phyloP scores from a whole-genome alignment of 2,888 invertebrate species.

The Helleia helle region DNA sequence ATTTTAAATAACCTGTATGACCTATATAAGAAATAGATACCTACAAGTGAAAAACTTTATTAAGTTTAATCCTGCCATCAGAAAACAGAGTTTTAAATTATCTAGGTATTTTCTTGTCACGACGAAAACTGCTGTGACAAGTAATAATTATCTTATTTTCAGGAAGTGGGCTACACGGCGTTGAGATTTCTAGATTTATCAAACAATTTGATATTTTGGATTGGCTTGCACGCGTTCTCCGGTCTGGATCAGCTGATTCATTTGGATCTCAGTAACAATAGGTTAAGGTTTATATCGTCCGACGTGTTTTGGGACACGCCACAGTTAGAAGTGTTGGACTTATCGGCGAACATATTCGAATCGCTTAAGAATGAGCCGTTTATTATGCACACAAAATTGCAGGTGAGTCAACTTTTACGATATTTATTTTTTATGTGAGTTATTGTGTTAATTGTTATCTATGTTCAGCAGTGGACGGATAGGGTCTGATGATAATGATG shows the following conservation, averaged over 20 bases:
- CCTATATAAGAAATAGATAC: too few species aligned
- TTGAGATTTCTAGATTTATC: conserved; percentile 68
- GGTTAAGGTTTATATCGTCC: conserved; percentile 69
- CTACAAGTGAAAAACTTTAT: too few species aligned
- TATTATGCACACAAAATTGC: conserved; percentile 66
- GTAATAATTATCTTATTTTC: too few species aligned
- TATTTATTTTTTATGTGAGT: not conserved
- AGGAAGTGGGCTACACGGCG: conserved; percentile 63
- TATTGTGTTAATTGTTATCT: too few species aligned
- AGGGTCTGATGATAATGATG: too few species aligned
- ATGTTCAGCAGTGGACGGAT: too few species aligned
- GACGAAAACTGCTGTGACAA: too few species aligned
- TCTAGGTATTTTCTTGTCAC: too few species aligned
- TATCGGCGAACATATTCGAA: conserved; percentile 77
- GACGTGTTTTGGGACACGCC: conserved; percentile 74
- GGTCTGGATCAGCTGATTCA: conserved; percentile 61
- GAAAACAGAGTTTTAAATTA: too few species aligned
- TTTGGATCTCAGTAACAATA: conserved; percentile 76
- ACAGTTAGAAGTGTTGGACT: conserved; percentile 65
- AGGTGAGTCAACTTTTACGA: conserved; percentile 38
- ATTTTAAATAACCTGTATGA: too few species aligned
- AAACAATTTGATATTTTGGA: conserved; percentile 76
- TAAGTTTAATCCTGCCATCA: too few species aligned
- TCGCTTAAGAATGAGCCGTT: conserved; percentile 68
- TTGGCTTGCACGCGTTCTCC: conserved; percentile 76